Percentiles rank a stretch among this genome's conserved stretches.
These are phyloP conservation scores for Lemur catta DNA, from an alignment of 2,797 vertebrate genomes.

Conservation along the genomic window DNA sequence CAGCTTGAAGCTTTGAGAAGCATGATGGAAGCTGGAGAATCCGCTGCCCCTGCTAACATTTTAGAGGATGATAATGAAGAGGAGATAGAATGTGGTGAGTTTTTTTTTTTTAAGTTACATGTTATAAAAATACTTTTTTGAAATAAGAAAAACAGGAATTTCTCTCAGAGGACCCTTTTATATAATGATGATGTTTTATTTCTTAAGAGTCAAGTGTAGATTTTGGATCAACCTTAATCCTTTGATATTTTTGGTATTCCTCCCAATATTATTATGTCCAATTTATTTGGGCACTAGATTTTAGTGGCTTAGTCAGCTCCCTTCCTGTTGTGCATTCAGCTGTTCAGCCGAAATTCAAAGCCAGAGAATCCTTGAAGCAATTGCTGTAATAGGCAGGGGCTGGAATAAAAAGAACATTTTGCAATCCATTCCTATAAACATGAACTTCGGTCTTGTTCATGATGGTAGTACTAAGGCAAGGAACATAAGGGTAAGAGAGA, in stretches of 20 bases:
- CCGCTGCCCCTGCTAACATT: slow-evolving; percentile 92
- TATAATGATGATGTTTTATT: not conserved
- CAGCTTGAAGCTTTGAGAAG: slow-evolving; percentile 97
- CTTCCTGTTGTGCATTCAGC: not conserved
- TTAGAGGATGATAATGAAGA: slow-evolving; percentile 97
- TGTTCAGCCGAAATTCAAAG: not conserved
- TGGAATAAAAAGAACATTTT: not conserved
- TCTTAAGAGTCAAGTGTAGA: not conserved
- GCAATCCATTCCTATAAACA: not conserved
- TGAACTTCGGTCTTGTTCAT: not conserved
- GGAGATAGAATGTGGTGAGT: slow-evolving; percentile 93
- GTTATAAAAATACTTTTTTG: not conserved
- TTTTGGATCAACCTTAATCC: not conserved
- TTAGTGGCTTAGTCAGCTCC: not conserved
- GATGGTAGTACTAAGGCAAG: not conserved
- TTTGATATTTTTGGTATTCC: not conserved
- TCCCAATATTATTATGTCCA: not conserved
- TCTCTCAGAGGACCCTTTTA: not conserved
- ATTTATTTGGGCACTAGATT: not conserved
- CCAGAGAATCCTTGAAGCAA: not conserved
- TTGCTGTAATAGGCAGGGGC: not conserved
- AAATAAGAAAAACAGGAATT: not conserved
- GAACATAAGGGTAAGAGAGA: not conserved
- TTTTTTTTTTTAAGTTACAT: not conserved
- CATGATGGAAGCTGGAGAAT: slow-evolving; percentile 98